A percentile compares a stretch with the other conserved stretches of the same genome.
These are phyloP conservation scores for Tipula helvola DNA, from an alignment of 2,888 invertebrate genomes.

Conservation along the genomic window DNA sequence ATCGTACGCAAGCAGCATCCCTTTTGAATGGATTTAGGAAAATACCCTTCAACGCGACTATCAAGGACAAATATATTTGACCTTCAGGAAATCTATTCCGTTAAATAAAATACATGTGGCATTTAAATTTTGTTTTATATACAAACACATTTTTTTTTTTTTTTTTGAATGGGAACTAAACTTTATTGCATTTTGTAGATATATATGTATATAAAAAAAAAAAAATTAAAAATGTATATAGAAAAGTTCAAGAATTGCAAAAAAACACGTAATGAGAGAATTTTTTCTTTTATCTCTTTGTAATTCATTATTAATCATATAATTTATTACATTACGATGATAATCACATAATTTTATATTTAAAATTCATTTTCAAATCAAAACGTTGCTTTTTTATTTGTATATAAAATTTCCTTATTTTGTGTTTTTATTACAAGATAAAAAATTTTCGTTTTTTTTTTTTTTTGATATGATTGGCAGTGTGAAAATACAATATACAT, in stretches of 20 bases:
- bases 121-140: background rate
- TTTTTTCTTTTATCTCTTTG: background rate
- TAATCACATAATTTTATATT: background rate
- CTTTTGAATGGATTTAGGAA: background rate
- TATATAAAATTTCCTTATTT: background rate
- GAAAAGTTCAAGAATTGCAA: background rate
- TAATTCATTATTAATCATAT: background rate
- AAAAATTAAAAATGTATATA: background rate
- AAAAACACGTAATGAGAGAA: background rate
- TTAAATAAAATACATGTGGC: background rate
- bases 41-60: background rate
- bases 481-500: slow-evolving; percentile 4
- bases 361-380: background rate
- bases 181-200: background rate
- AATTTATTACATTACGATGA: background rate
- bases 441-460: background rate
- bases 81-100: background rate
- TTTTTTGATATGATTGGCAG: slow-evolving; percentile 4
- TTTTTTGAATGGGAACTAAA: slow-evolving; percentile 1
- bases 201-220: background rate
- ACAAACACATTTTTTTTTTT: background rate
- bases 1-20: background rate
- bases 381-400: background rate
- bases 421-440: background rate
- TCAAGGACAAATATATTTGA: background rate